These are phyloP conservation scores for Apamea monoglypha DNA, from an alignment of 2,888 invertebrate genomes.

Conservation along the genomic window DNA sequence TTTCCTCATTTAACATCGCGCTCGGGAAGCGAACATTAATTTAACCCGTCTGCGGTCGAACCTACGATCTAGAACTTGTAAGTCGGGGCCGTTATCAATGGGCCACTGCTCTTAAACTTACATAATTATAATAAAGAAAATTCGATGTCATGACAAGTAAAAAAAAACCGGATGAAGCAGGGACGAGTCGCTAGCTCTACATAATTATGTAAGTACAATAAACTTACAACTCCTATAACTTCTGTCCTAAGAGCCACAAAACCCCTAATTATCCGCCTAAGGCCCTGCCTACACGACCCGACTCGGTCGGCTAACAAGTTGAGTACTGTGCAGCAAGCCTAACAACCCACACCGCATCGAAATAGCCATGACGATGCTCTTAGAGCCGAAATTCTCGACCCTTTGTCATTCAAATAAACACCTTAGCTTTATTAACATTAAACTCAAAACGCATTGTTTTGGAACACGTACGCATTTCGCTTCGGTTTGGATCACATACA, in stretches of 20 bases:
- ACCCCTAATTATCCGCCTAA: constrained; percentile 33
- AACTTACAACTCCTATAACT: constrained; percentile 31
- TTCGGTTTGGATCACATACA: constrained; percentile 23
- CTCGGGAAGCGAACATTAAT: too few species aligned
- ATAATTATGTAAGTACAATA: constrained; percentile 5
- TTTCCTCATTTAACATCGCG: too few species aligned
- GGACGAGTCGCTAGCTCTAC: neutral
- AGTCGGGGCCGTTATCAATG: too few species aligned
- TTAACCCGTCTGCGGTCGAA: too few species aligned
- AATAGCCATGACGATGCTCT: constrained; percentile 40
- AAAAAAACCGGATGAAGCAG: too few species aligned
- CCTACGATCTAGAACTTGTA: too few species aligned
- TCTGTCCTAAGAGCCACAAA: neutral
- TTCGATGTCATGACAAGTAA: too few species aligned
- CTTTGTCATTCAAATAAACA: constrained; percentile 54
- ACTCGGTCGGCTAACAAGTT: constrained; percentile 13
- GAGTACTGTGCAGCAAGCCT: constrained; percentile 34
- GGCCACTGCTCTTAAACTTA: too few species aligned
- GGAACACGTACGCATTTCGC: constrained; percentile 53
- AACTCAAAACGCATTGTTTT: constrained; percentile 43
- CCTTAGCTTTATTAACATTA: constrained; percentile 35
- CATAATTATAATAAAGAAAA: too few species aligned
- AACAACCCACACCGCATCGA: constrained; percentile 35
- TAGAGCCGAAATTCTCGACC: constrained; percentile 38
- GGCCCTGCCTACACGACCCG: constrained; percentile 29